Evolutionary conservation across 2,888 invertebrate genomes (phyloP).

Genomic region (Agonopterix subpropinquella): DNA sequence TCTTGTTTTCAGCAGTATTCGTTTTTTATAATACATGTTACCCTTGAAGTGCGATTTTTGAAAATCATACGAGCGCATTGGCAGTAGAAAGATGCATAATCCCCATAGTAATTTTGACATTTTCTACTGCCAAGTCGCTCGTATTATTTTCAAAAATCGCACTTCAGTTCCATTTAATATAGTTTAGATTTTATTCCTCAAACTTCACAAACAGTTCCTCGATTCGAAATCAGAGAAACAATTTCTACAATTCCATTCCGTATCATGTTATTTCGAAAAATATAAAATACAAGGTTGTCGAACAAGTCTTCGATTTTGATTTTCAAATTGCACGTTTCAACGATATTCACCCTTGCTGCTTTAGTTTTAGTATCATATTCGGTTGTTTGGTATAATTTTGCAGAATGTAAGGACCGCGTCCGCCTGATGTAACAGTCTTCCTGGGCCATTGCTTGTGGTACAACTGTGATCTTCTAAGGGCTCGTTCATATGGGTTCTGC

Average conservation of each 20-base stretch:
- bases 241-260: conserved; percentile 1
- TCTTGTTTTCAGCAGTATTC: too few relatives aligned
- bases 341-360: not conserved
- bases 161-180: too few relatives aligned
- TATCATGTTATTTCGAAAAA: conserved; percentile 5
- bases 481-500: too few relatives aligned
- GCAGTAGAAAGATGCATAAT: too few relatives aligned
- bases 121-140: too few relatives aligned
- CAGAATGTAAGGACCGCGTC: conserved; percentile 20
- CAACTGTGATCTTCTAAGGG: conserved; percentile 23
- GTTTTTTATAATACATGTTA: too few relatives aligned
- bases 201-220: conserved; percentile 5
- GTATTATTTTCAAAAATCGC: too few relatives aligned
- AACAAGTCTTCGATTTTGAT: conserved; percentile 7
- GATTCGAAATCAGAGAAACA: conserved; percentile 1
- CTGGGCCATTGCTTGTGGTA: conserved; percentile 39
- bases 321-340: not conserved
- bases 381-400: conserved; percentile 2
- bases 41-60: too few relatives aligned
- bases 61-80: too few relatives aligned
- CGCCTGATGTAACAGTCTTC: conserved; percentile 45
- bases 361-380: not conserved
- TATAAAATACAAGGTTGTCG: conserved; percentile 17
- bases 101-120: too few relatives aligned
- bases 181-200: too few relatives aligned